A percentile compares a stretch with the other conserved stretches of the same genome.
phyloP scores from a whole-genome alignment of 2,113 vertebrate species.

The Aegithalos caudatus region DNA sequence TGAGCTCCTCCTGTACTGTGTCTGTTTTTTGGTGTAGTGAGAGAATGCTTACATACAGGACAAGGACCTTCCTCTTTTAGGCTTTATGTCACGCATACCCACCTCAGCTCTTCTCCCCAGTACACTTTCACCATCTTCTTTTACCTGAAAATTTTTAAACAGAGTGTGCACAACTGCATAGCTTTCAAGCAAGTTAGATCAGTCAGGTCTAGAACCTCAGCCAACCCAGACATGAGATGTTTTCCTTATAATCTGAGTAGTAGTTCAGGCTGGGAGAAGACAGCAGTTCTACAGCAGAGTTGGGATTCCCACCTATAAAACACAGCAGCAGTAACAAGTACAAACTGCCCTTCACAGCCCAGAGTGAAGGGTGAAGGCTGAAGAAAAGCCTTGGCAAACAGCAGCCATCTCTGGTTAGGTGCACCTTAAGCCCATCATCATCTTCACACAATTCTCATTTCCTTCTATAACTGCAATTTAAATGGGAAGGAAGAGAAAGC shows the following conservation, averaged over 20 bases:
- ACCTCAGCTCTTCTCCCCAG: conserved; percentile 61
- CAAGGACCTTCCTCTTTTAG: not conserved
- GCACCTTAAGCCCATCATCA: not conserved
- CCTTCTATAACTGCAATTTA: not conserved
- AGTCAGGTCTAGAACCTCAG: conserved; percentile 25
- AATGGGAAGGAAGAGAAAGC: conserved; percentile 29
- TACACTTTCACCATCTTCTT: conserved; percentile 61
- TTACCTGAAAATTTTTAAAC: conserved; percentile 57
- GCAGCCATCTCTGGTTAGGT: not conserved
- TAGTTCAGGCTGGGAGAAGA: conserved; percentile 41
- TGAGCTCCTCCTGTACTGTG: not conserved
- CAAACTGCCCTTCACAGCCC: not conserved
- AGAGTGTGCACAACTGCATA: conserved; percentile 55
- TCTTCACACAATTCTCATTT: not conserved
- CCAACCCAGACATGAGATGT: not conserved
- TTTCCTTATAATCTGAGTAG: conserved; percentile 16
- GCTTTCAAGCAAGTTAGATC: conserved; percentile 59
- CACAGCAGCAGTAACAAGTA: not conserved
- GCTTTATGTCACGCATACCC: not conserved
- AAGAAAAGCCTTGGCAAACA: not conserved
- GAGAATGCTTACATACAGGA: not conserved
- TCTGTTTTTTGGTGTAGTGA: not conserved
- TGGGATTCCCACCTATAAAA: conserved; percentile 1
- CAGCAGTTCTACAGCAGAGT: not conserved
- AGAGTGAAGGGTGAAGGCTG: not conserved